Percentiles rank a stretch among this genome's conserved stretches.
Evolutionary conservation across 1,140 invertebrate genomes (phyloP).

Genomic region (Gryllus bimaculatus): DNA sequence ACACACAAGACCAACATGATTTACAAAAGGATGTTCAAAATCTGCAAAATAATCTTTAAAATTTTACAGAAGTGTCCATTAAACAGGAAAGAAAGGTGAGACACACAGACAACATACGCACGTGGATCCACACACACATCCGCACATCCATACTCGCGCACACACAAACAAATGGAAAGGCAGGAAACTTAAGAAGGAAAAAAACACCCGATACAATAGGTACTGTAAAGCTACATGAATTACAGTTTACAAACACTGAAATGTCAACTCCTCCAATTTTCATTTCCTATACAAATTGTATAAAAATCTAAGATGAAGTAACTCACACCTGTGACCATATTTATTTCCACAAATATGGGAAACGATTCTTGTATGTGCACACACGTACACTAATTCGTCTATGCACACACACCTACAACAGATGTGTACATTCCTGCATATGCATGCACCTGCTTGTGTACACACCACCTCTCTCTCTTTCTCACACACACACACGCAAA

Average conservation of each 20-base stretch:
- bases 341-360: conserved; percentile 1
- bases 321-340: not conserved
- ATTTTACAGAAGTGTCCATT: not conserved
- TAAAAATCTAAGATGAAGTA: conserved; percentile 19
- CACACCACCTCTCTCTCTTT: not conserved
- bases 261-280: conserved; percentile 9
- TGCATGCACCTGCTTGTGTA: no score
- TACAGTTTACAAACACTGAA: conserved; percentile 10
- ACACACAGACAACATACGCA: not conserved
- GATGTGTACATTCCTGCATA: no score
- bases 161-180: not conserved
- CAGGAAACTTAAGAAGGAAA: no score
- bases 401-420: no score
- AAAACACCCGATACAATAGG: no score
- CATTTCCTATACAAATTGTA: conserved; percentile 21
- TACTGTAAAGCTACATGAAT: conserved; percentile 4
- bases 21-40: not conserved
- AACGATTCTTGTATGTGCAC: not conserved
- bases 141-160: not conserved
- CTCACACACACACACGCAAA: not conserved
- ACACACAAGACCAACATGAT: not conserved
- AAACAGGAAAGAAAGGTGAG: not conserved
- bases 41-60: not conserved
- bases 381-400: no score
- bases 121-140: not conserved